phyloP scores from a whole-genome alignment of 2,888 invertebrate species.

The Dioctria linearis region DNA sequence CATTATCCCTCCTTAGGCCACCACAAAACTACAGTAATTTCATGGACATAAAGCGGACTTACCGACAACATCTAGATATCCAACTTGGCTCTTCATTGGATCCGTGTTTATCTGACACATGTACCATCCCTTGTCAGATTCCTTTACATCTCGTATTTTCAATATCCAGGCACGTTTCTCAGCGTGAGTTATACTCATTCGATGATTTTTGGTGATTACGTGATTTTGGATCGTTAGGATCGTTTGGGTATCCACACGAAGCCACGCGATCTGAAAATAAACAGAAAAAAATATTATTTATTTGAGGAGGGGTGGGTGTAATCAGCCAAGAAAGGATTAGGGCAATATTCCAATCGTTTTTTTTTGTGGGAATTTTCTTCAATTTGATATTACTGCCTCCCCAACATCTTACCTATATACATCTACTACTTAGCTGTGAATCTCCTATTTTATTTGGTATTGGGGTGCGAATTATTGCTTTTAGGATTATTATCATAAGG shows the following conservation, averaged over 20 bases:
- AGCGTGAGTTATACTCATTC: constrained; percentile 84
- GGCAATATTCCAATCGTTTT: background rate
- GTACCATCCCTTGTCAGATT: constrained; percentile 85
- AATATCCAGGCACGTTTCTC: constrained; percentile 88
- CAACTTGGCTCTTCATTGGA: constrained; percentile 79
- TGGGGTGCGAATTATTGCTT: constrained; percentile 44
- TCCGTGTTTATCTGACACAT: constrained; percentile 72
- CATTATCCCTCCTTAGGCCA: constrained; percentile 16
- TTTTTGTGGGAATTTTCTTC: too few species aligned
- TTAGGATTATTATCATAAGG: constrained; percentile 42
- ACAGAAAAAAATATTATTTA: constrained; percentile 41
- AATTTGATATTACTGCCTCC: too few species aligned
- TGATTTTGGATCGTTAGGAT: constrained; percentile 91
- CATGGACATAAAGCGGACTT: constrained; percentile 69
- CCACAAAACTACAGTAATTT: constrained; percentile 28
- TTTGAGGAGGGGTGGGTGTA: background rate
- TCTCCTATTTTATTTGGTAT: too few species aligned
- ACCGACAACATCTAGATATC: constrained; percentile 91
- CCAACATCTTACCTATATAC: too few species aligned
- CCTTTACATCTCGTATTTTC: constrained; percentile 84
- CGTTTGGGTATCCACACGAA: constrained; percentile 91
- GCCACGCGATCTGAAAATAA: constrained; percentile 85
- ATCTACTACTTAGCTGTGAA: too few species aligned
- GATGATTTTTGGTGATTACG: constrained; percentile 92
- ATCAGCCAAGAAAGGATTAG: constrained; percentile 52